Base-by-base conservation (phyloP, 2,888 invertebrate species). In the Acronicta leporina region DNA sequence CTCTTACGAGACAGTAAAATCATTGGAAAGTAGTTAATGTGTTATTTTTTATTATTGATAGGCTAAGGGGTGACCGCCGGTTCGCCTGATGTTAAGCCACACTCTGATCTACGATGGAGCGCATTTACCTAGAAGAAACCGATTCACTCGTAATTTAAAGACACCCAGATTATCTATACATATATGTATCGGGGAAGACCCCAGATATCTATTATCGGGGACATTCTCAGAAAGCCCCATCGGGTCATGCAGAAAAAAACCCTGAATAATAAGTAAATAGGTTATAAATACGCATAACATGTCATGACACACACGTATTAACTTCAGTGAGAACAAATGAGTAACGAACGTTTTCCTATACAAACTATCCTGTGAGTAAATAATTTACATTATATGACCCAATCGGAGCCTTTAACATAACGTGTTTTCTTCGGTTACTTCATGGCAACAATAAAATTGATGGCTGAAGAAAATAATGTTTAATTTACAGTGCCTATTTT, bases 241-340 rank as follows among this genome's bases (percentile, higher is more conserved):
- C n/a, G n/a, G n/a, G n/a, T 6, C 71, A 58, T 47, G 43, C 44
- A 44, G 41, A 33, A 56, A 60, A 68, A 68, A 63, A 30, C 53
- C 58, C 60, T 50, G 52, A 62, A 57, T 62, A 50, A 33, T 63
- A 54, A 46, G 57, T 43, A 62, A 60, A 49, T 54, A 41, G n/a
- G 16, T 47, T 58, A 59, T 63, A 62, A 64, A 55, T 63, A 63
- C 47, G 44, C 49, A 46, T 27, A 49, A 25, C 27, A 46, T 47
- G 49, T 59, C 46, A 59, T 40, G 33, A 16, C 30, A 15, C 27
- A 16, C 14, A 66, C 63, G 63, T 75, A 60, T 73, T 51, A 44
- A 9, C 20, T 48, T 13, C 56, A 67, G 44, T 54, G 33, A 20
- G 48, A 59, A 71, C 7, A 49, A n/a, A n/a, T 69, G 60, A 67